Conservation (phyloP, 2,113 vertebrate genomes). For the Girardinichthys multiradiatus region DNA sequence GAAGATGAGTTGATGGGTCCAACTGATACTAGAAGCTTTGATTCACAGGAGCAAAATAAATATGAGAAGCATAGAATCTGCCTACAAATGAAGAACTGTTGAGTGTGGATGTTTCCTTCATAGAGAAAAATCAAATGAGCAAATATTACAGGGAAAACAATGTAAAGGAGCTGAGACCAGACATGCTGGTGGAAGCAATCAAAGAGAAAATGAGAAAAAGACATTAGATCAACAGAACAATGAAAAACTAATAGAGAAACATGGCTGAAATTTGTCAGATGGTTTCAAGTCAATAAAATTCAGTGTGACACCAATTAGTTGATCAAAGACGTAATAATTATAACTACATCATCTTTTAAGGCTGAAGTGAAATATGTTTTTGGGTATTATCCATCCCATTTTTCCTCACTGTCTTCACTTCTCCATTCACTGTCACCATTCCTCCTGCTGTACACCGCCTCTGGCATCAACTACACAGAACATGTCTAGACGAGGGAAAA, state of each 20-base stretch:
- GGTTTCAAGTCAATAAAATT: constrained; percentile 11
- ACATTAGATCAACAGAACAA: constrained; percentile 8
- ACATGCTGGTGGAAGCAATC: neutral
- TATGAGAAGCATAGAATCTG: constrained; percentile 22
- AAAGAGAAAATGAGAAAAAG: neutral
- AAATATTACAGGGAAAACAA: neutral
- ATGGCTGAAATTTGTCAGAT: constrained; percentile 4
- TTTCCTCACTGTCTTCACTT: constrained; percentile 2
- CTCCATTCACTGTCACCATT: constrained; percentile 1
- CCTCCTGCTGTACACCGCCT: constrained; percentile 18
- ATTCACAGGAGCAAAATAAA: constrained; percentile 41
- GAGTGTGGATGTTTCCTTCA: constrained; percentile 12
- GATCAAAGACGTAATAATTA: constrained; percentile 25
- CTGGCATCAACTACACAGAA: constrained; percentile 37
- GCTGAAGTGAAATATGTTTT: neutral
- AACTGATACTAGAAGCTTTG: constrained; percentile 11
- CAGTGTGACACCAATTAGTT: constrained; percentile 30
- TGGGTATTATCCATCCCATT: neutral
- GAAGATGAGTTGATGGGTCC: constrained; percentile 15
- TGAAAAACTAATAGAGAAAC: constrained; percentile 1
- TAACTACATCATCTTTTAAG: neutral
- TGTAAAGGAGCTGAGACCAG: constrained; percentile 3
- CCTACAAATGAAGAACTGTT: constrained; percentile 36
- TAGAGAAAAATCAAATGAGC: constrained; percentile 7
- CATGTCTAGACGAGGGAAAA: neutral